Evolutionary conservation across 2,113 vertebrate species (phyloP).

Genomic region (Pterocles burchelli): DNA sequence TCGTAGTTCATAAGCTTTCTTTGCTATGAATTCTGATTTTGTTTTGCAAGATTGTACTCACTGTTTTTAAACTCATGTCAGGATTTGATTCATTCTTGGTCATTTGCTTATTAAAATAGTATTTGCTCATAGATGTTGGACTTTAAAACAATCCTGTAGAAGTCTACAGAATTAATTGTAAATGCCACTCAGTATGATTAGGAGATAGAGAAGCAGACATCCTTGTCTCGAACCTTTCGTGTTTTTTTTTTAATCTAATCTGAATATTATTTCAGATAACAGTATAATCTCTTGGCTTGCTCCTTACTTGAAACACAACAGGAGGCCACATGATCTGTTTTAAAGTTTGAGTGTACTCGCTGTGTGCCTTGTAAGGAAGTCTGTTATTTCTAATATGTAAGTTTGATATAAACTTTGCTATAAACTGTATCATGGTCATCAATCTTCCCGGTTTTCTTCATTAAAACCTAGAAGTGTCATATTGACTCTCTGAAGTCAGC

Average conservation of each 20-base stretch:
- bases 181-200: background rate
- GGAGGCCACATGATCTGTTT: background rate
- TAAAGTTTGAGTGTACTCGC: background rate
- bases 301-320: background rate
- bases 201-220: background rate
- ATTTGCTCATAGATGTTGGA: fast-evolving
- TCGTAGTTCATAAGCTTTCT: background rate
- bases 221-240: background rate
- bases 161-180: background rate
- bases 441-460: background rate
- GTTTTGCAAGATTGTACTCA: background rate
- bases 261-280: background rate
- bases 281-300: background rate
- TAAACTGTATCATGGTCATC: background rate
- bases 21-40: background rate
- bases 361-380: background rate
- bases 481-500: background rate
- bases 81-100: background rate
- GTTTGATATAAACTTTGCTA: background rate
- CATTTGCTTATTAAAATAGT: background rate
- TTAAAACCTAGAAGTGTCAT: background rate
- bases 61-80: background rate
- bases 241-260: background rate
- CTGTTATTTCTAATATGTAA: background rate
- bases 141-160: background rate